Conservation (phyloP, 2,888 invertebrate genomes). For the Chrysolina oricalcia region DNA sequence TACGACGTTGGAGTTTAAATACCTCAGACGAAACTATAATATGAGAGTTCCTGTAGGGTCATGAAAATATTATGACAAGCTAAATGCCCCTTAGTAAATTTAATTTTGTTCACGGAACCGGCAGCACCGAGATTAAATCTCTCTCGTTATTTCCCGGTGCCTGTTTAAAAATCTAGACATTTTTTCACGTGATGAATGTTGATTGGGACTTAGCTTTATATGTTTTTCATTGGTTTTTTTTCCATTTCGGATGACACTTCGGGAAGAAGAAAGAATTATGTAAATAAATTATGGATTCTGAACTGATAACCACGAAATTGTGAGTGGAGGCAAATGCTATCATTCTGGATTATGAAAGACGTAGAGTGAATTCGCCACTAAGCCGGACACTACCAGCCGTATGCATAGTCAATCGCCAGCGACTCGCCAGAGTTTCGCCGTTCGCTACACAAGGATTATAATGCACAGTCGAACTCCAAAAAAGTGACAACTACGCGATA, state of each 20-base stretch:
- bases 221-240: neutral
- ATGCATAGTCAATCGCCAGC: no score
- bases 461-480: no score
- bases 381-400: no score
- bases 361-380: no score
- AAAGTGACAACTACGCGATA: no score
- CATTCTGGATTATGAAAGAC: no score
- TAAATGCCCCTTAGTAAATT: conserved; percentile 60
- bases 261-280: conserved; percentile 5
- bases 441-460: no score
- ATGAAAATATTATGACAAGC: conserved; percentile 61
- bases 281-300: neutral
- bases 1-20: conserved; percentile 27
- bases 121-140: conserved; percentile 52
- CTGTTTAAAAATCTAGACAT: conserved; percentile 50
- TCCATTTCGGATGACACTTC: neutral
- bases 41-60: conserved; percentile 48
- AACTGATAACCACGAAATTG: no score
- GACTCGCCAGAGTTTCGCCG: no score
- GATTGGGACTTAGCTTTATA: conserved; percentile 53
- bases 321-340: no score
- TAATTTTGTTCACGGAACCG: conserved; percentile 53
- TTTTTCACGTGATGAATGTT: conserved; percentile 51
- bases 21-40: conserved; percentile 55
- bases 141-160: conserved; percentile 52